Base-by-base conservation (phyloP, 2,113 vertebrate genomes). In the Otus sunia region DNA sequence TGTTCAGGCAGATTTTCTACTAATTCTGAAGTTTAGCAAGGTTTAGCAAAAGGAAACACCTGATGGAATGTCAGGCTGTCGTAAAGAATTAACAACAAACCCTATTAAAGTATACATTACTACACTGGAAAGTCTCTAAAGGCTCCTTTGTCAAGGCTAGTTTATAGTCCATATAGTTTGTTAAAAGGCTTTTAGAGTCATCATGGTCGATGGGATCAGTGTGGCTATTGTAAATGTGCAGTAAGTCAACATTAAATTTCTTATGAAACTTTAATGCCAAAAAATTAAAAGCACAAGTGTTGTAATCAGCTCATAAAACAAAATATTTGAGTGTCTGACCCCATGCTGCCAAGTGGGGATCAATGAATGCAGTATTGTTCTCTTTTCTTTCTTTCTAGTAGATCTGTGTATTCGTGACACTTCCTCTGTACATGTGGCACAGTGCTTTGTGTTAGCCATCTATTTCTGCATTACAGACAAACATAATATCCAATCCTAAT, bases 181-280 rank as follows among this genome's bases (percentile, higher is more conserved):
- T 94, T 96, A 91, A 96, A 96, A 97, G 76, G 88, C 96, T 97
- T 96, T 96, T 91, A 96, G 88, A 89, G 39, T 62, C 76, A 12
- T 32, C 30, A 9, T 47, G 88, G 90, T 91, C 69, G 12, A 77
- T 90, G 64, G 92, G 74, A 81, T 85, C 56, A 20, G 32, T 36
- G 72, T 62, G 53, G 43, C 37, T 47, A 17, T 39, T 78, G 47
- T 22, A 60, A 82, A 86, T 59, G 39, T 67, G 58, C 79, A 87
- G 59, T 75, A 88, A 94, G 67, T 64, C 95, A 77, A 83, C 63
- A 75, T 88, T 69, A 83, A 78, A 86, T 15, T 55, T 66, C 92
- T 90, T 45, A 95, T 91, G 86, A 94, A 96, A 96, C n/a, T 91
- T 97, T 97, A 97, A 96, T 91, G 67, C 29, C 34, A 82, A 96